A percentile compares a stretch with the other conserved stretches of the same genome.
Conservation (phyloP, 2,113 vertebrate species). For the Actenoides lindsayi region DNA sequence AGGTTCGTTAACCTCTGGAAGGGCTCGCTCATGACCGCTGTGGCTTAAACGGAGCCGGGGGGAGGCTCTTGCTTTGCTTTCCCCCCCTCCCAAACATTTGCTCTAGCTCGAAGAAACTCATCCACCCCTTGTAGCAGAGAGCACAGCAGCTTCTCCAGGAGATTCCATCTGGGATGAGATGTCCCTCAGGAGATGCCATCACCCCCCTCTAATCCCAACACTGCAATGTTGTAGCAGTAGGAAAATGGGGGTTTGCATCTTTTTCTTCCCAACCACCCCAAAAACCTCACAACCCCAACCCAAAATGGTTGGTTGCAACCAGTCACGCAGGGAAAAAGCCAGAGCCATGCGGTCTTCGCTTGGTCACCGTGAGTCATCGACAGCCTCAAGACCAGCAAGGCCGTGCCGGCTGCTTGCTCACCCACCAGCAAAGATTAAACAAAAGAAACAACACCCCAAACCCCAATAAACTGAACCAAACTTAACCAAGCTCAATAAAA, state of each 20-base stretch:
- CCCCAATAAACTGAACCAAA: not conserved
- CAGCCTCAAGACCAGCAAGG: not conserved
- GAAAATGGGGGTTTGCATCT: not conserved
- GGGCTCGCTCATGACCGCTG: not conserved
- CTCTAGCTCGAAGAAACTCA: not conserved
- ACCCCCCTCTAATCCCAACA: not conserved
- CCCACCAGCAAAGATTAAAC: not conserved
- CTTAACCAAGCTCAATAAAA: not conserved
- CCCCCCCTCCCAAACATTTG: fast-evolving
- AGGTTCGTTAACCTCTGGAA: not conserved
- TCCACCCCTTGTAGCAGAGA: not conserved
- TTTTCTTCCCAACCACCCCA: not conserved
- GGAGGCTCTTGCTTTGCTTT: not conserved
- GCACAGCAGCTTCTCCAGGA: not conserved
- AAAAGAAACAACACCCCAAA: not conserved
- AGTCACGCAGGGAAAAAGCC: not conserved
- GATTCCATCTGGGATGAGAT: not conserved
- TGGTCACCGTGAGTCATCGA: not conserved
- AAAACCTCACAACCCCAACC: not conserved
- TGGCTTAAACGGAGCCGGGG: not conserved
- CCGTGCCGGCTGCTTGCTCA: not conserved
- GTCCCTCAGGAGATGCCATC: not conserved
- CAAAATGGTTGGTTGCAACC: not conserved
- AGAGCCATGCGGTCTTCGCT: not conserved
- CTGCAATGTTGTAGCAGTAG: fast-evolving